A percentile compares a stretch with the other conserved stretches of the same genome.
phyloP scores from a whole-genome alignment of 2,888 invertebrate genomes.

The Slavum lentiscoides region DNA sequence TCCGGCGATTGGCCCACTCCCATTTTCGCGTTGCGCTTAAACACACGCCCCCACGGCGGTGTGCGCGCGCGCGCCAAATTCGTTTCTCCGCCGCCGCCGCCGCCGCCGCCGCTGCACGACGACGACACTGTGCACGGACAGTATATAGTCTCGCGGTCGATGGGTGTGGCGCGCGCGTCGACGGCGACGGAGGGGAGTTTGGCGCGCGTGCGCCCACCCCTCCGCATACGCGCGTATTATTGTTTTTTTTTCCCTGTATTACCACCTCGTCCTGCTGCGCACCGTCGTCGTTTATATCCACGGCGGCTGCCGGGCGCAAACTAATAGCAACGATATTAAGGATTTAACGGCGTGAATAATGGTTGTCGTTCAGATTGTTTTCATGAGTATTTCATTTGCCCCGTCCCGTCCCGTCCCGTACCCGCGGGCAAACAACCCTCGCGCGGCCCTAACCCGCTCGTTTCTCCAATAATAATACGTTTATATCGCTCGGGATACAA shows the following conservation, averaged over 20 bases:
- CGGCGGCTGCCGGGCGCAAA: constrained; percentile 20
- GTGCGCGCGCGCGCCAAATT: constrained; percentile 20
- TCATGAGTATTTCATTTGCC: constrained; percentile 53
- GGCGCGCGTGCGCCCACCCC: neutral
- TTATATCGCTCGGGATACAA: neutral
- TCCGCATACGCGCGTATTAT: too few species aligned
- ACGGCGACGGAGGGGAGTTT: neutral
- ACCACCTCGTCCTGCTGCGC: neutral
- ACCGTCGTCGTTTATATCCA: constrained; percentile 22
- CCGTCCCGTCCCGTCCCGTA: neutral
- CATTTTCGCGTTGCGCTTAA: neutral
- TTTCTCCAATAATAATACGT: constrained; percentile 24
- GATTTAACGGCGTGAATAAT: constrained; percentile 54
- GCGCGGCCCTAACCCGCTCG: neutral
- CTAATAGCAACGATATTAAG: constrained; percentile 50
- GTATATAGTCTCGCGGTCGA: neutral
- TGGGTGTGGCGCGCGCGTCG: neutral
- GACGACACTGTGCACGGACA: too few species aligned
- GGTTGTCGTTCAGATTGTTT: constrained; percentile 53
- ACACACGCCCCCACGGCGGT: constrained; percentile 15
- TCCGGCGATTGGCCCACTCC: constrained; percentile 32
- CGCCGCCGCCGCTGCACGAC: neutral
- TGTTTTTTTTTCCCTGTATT: too few species aligned
- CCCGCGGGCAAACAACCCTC: too few species aligned
- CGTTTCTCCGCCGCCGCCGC: constrained; percentile 12